Evolutionary conservation across 2,888 invertebrate species (phyloP), one percentile per base, ranked within the genome.

Genomic region (Campoletis raptor): DNA sequence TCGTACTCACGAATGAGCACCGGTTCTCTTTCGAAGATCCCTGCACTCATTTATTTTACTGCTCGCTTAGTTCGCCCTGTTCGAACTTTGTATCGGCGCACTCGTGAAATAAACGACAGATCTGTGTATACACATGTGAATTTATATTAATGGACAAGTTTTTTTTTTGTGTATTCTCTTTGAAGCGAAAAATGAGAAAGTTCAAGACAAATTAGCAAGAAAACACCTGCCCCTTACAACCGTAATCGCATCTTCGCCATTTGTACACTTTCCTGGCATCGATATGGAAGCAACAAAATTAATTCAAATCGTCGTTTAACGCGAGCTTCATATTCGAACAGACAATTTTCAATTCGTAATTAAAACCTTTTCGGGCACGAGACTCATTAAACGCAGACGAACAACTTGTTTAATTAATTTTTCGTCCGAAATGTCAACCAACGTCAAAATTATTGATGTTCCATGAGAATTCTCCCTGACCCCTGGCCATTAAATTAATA

Each of bases 181-280:
- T 37, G 37, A 81, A 61, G n/a, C 54, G 78, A 81, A 70, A 54
- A 82, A 86, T 54, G 74, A 86, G 84, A 86, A 84, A 86, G 79
- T 84, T 57, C 12, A 81, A 81, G 81, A 86, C 81, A 81, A 86
- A 86, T 86, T 84, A 84, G 84, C 73, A 52, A 67, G 12, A 36
- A 79, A 42, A 40, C 86, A 86, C 86, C 86, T 84, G 86, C 70
- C 74, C n/a, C 48, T 66, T 45, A 40, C 36, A 73, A 45, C 61
- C 54, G 69, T 73, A 67, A 78, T 69, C 10, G 83, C 77, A 48
- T 76, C 42, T 67, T n/a, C 42, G n/a, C 42, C n/a, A 21, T 45
- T 30, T 15, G 24, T 3, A 9, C 21, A 66, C 21, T 76, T 72
- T 2, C 8, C 52, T 37, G 10, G 24, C 40, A 73, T 74, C 18